Conservation (phyloP, 2,797 vertebrate genomes). For the Sphenodon punctatus region DNA sequence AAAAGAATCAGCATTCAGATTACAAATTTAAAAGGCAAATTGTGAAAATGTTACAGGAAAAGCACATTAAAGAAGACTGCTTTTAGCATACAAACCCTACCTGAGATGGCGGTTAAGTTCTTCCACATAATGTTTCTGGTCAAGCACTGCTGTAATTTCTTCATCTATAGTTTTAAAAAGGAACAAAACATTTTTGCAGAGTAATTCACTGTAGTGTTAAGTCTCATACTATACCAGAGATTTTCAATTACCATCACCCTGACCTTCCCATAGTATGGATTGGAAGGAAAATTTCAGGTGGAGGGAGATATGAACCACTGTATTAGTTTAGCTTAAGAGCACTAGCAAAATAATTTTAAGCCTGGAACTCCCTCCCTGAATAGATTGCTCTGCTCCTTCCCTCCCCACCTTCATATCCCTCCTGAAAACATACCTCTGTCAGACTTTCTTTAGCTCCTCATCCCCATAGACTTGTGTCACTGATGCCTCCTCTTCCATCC, state of each 20-base stretch:
- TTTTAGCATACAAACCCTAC: conserved; percentile 46
- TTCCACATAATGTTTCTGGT: conserved; percentile 98
- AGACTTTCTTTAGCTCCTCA: too few relatives aligned
- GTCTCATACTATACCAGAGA: background rate
- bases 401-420: too few relatives aligned
- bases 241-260: background rate
- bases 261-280: background rate
- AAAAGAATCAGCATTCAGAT: background rate
- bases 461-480: too few relatives aligned
- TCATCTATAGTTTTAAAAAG: conserved; percentile 77
- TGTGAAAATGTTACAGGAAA: background rate
- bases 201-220: background rate
- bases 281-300: too few relatives aligned
- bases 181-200: conserved; percentile 33
- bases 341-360: too few relatives aligned
- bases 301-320: too few relatives aligned
- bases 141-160: conserved; percentile 92
- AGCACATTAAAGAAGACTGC: too few relatives aligned
- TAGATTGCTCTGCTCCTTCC: too few relatives aligned
- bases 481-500: too few relatives aligned
- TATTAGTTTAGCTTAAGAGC: too few relatives aligned
- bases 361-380: too few relatives aligned
- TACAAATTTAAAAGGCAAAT: background rate
- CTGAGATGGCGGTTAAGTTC: conserved; percentile 95
- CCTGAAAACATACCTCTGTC: too few relatives aligned